A percentile compares a stretch with the other conserved stretches of the same genome.
These are phyloP conservation scores for Lepidostoma basale DNA, from an alignment of 1,140 invertebrate species.

Conservation along the genomic window DNA sequence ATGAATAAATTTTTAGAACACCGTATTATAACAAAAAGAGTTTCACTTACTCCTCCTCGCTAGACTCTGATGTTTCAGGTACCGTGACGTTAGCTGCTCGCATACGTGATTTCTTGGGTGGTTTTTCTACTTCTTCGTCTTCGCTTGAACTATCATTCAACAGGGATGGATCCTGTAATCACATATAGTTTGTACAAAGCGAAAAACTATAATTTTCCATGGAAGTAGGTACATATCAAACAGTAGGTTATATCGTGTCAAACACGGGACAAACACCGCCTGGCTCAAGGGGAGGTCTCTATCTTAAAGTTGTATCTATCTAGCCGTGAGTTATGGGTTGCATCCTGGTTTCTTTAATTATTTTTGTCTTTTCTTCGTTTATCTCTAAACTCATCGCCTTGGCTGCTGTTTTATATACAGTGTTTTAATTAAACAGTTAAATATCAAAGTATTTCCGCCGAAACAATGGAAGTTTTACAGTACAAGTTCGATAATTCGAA, in stretches of 20 bases:
- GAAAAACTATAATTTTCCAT: neutral
- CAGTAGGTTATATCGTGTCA: neutral
- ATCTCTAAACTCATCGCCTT: too few relatives aligned
- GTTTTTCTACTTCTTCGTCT: constrained; percentile 16
- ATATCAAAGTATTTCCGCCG: too few relatives aligned
- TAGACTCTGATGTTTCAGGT: constrained; percentile 28
- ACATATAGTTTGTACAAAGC: constrained; percentile 8
- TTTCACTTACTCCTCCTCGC: constrained; percentile 30
- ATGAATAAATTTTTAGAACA: too few relatives aligned
- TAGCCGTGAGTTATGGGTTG: neutral
- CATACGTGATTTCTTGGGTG: neutral
- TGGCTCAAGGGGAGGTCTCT: neutral
- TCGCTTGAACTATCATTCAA: constrained; percentile 36
- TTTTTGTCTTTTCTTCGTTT: too few relatives aligned
- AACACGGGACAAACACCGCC: neutral
- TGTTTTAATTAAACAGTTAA: too few relatives aligned
- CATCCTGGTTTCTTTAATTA: neutral
- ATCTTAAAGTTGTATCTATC: neutral
- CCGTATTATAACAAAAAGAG: neutral
- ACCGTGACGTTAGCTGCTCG: constrained; percentile 24
- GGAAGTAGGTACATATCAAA: neutral
- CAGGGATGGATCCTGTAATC: constrained; percentile 26
- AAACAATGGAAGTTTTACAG: too few relatives aligned
- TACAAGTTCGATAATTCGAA: too few relatives aligned
- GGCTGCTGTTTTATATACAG: neutral